phyloP scores from a whole-genome alignment of 2,113 vertebrate species.

The Petrocephalus microphthalmus region DNA sequence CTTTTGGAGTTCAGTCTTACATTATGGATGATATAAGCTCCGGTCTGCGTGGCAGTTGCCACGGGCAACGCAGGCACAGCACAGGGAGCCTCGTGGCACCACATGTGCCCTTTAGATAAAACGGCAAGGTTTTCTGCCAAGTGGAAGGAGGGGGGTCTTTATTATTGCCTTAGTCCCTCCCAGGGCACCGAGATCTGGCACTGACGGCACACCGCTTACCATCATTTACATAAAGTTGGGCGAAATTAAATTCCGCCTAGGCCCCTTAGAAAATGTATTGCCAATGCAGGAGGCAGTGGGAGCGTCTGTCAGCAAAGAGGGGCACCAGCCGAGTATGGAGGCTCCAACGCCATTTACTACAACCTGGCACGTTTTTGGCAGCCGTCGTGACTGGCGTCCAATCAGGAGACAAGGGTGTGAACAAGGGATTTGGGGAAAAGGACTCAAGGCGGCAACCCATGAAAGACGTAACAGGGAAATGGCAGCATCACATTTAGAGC shows the following conservation, averaged over 20 bases:
- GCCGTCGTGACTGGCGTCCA: background rate
- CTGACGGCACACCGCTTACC: background rate
- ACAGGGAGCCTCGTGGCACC: background rate
- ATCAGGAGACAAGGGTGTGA: background rate
- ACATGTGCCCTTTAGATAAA: conserved; percentile 12
- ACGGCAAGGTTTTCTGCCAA: background rate
- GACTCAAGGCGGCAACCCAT: background rate
- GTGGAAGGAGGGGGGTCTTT: background rate
- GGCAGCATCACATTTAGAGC: background rate
- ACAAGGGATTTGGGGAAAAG: background rate
- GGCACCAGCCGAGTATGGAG: background rate
- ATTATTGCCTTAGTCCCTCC: background rate
- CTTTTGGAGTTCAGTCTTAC: background rate
- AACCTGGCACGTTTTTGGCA: background rate
- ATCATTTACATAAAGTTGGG: background rate
- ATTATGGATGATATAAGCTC: background rate
- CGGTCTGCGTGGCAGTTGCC: background rate
- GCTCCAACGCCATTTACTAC: background rate
- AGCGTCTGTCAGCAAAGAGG: background rate
- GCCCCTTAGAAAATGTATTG: background rate
- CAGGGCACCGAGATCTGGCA: background rate
- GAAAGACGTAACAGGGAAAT: no score
- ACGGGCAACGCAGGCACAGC: background rate
- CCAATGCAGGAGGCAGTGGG: background rate
- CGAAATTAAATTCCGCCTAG: background rate